Base-by-base conservation (phyloP, 2,888 invertebrate species). In the Andrena flavipes region DNA sequence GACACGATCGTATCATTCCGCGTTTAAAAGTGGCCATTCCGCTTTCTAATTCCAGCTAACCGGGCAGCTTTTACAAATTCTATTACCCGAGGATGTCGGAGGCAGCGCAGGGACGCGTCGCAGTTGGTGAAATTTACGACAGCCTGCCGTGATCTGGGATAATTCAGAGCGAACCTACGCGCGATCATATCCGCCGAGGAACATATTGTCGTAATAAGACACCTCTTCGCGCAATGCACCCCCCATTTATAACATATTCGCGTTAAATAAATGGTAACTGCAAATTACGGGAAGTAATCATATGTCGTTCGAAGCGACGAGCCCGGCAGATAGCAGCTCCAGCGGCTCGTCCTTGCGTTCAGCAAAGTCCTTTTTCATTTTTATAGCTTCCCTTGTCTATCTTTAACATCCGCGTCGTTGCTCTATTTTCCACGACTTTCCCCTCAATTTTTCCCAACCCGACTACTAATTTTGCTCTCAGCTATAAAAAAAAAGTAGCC, bases 271-370 rank as follows among this genome's bases (percentile, higher is more conserved):
- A 56, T 76, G 81, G 59, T 49, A 65, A 72, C 48, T 13, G 26
- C 48, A 26, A 59, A 81, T 85, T 60, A 75, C 86, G 65, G 78
- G 77, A 86, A 86, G 84, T 76, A 86, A 86, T 86, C 80, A 68
- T 33, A 64, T 23, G 76, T 75, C 84, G 74, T 73, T 74, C 56
- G 48, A 35, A 7, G 29, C 33, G 72, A 80, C 65, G 33, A 48
- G 30, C 49, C 8, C 6, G 64, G 59, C 35, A 42, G 71, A 76
- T 75, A 54, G 10, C 60, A 59, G 23, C 33, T 23, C 29, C 49
- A 35, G 49, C 68, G 49, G 42, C 7, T 5, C 70, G 64, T 56
- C 33, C 51, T 29, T 13, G n/a, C 60, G 23, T 35, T 35, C 8
- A 48, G 8, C 7, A 20, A 62, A 23, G 13, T 59, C 35, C 23